Conservation (phyloP, 2,888 invertebrate species). For the Lepetodrilus schrolli region DNA sequence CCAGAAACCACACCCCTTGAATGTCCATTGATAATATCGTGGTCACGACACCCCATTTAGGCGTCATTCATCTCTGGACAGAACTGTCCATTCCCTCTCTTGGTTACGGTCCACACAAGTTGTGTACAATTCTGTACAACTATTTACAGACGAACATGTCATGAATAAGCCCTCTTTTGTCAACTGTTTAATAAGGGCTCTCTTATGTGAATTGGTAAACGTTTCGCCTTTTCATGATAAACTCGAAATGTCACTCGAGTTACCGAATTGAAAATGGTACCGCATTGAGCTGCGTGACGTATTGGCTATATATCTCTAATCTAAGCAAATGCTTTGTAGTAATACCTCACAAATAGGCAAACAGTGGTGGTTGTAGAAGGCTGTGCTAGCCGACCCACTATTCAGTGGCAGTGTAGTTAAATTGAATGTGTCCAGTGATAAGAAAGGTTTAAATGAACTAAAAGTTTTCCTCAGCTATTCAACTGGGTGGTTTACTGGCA, state of each 20-base stretch:
- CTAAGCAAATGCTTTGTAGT: not conserved
- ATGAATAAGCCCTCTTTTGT: not conserved
- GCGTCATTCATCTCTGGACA: too few species aligned
- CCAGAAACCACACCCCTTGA: too few species aligned
- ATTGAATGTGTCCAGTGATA: conserved; percentile 17
- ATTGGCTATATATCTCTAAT: conserved; percentile 16
- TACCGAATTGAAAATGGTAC: not conserved
- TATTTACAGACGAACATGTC: not conserved
- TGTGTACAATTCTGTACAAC: too few species aligned
- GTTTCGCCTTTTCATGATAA: conserved; percentile 41
- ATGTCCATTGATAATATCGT: too few species aligned
- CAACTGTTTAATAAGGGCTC: not conserved
- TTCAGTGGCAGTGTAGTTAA: not conserved
- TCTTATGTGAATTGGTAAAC: not conserved
- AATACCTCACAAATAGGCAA: too few species aligned
- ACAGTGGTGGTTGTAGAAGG: too few species aligned
- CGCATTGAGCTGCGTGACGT: not conserved
- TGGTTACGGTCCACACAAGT: too few species aligned
- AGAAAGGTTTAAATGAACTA: conserved; percentile 1
- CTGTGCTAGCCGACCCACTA: too few species aligned
- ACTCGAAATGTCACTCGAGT: conserved; percentile 28
- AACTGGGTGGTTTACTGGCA: not conserved
- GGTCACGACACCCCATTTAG: too few species aligned
- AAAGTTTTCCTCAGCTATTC: not conserved
- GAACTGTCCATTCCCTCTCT: too few species aligned